Conservation (phyloP, 2,113 vertebrate species). For the Trematocara zebra region DNA sequence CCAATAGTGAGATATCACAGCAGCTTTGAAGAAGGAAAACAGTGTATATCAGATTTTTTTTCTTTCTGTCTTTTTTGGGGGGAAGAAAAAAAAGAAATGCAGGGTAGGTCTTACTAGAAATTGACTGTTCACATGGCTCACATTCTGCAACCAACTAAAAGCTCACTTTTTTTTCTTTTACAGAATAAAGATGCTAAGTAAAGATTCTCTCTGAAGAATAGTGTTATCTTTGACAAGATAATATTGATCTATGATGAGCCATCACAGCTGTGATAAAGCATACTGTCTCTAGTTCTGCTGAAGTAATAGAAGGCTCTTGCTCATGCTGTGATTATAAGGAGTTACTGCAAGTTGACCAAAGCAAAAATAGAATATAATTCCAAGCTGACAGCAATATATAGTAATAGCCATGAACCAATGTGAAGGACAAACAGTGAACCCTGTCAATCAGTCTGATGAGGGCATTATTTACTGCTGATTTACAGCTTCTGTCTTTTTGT, state of each 20-base stretch:
- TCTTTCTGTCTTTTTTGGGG: background rate
- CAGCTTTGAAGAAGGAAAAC: background rate
- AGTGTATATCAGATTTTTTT: background rate
- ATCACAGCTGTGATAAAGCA: background rate
- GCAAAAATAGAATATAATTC: conserved; percentile 35
- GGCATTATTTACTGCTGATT: conserved; percentile 15
- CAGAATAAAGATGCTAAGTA: background rate
- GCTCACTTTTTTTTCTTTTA: background rate
- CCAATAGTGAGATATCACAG: background rate
- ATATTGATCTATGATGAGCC: background rate
- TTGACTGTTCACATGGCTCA: background rate
- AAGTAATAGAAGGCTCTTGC: background rate
- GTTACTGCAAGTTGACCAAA: background rate
- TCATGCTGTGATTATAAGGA: conserved; percentile 26
- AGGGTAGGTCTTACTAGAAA: background rate
- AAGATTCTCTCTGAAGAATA: background rate
- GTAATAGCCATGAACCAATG: conserved; percentile 32
- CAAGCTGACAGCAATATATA: conserved; percentile 59
- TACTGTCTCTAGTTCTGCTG: background rate
- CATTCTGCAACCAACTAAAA: background rate
- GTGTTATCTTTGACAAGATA: background rate
- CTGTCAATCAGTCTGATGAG: conserved; percentile 13
- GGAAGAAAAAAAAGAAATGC: background rate
- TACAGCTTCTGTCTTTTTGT: conserved; percentile 1
- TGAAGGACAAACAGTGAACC: conserved; percentile 34